Conservation (phyloP, 2,113 vertebrate species). For the Eidolon helvum region DNA sequence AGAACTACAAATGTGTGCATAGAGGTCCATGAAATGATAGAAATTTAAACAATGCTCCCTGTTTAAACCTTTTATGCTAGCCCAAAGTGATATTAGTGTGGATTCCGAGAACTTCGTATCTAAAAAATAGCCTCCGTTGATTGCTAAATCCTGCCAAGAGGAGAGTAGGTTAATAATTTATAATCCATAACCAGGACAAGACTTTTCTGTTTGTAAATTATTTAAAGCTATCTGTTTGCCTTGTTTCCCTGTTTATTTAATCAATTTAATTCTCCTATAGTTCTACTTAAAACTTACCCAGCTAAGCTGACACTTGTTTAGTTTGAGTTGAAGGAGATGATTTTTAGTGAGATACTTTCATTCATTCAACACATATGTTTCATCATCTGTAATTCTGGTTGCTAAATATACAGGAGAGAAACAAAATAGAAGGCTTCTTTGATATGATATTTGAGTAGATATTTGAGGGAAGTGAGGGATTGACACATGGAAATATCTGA, state of each 20-base stretch:
- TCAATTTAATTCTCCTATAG: neutral
- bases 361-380: neutral
- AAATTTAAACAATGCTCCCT: neutral
- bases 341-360: neutral
- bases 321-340: neutral
- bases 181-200: constrained; percentile 6
- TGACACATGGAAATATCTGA: neutral
- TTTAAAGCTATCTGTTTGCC: neutral
- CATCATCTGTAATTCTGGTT: neutral
- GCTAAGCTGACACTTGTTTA: neutral
- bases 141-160: neutral
- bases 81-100: neutral
- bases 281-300: constrained; percentile 1
- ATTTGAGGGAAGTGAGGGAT: neutral
- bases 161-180: constrained; percentile 35
- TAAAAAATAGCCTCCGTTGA: neutral
- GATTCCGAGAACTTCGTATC: neutral
- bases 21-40: neutral
- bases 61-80: neutral
- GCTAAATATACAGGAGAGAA: neutral
- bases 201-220: constrained; percentile 19
- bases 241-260: constrained; percentile 24
- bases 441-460: neutral
- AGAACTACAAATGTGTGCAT: neutral
- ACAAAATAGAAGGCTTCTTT: neutral